Percentiles rank a stretch among this genome's conserved stretches.
phyloP scores from a whole-genome alignment of 1,140 invertebrate genomes.

The Lucilia cuprina region DNA sequence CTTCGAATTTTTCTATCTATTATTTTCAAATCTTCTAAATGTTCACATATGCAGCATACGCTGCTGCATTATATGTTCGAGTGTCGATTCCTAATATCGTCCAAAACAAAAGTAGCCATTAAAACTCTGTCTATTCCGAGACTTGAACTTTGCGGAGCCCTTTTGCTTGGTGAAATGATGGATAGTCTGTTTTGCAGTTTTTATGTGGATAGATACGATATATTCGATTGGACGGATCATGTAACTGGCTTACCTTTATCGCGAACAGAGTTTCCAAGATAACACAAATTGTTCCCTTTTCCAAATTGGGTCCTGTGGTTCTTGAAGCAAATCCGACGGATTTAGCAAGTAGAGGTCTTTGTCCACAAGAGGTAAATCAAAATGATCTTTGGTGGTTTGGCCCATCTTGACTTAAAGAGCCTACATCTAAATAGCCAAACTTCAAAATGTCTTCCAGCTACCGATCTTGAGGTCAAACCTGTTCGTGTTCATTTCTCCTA shows the following conservation, averaged over 20 bases:
- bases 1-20: too few relatives aligned
- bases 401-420: neutral
- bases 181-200: slow-evolving; percentile 43
- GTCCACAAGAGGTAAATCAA: neutral
- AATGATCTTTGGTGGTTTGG: neutral
- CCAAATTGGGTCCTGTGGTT: slow-evolving; percentile 57
- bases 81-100: slow-evolving; percentile 8
- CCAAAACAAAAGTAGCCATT: slow-evolving; percentile 43
- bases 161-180: slow-evolving; percentile 46
- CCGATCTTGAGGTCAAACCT: neutral
- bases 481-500: neutral
- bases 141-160: slow-evolving; percentile 56
- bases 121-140: slow-evolving; percentile 51
- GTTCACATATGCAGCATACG: too few relatives aligned
- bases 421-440: neutral
- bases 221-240: slow-evolving; percentile 60
- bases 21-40: too few relatives aligned
- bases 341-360: slow-evolving; percentile 56
- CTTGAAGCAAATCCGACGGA: slow-evolving; percentile 62
- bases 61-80: slow-evolving; percentile 55
- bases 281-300: slow-evolving; percentile 40
- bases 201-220: slow-evolving; percentile 43
- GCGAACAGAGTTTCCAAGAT: slow-evolving; percentile 60
- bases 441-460: neutral
- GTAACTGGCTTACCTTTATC: slow-evolving; percentile 54